Evolutionary conservation across 2,797 vertebrate genomes (phyloP), one percentile per base, ranked within the genome.

Genomic region (Otolemur crassicaudatus): DNA sequence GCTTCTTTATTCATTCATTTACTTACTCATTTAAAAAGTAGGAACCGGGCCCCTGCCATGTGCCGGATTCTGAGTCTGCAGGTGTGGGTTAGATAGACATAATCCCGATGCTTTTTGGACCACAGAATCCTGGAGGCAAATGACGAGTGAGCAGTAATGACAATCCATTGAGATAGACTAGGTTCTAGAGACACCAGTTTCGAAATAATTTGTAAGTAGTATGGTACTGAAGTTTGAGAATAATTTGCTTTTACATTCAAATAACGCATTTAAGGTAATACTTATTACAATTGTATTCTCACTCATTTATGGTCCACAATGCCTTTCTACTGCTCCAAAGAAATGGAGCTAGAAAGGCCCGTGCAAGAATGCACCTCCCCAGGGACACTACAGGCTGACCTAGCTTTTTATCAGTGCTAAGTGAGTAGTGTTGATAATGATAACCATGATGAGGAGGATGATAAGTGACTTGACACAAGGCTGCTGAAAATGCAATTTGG

Each of bases 221-320:
- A 7, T 31, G 7, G 60, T 86, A 49, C 43, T 61, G 4, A 90
- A 83, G 22, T 65, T 83, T 69, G 85, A 87, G 37, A 60, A 90
- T 20, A 69, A 90, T 72, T 90, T 87, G 53, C 49, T 25, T 85
- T 88, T 79, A 76, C 46, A 87, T 82, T 91, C 86, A 83, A 87
- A 58, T 79, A 17, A 76, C 75, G 5, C 58, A 40, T 80, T 67
- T 16, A 79, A 69, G 14, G 10, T 37, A 79, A 77, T 61, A 83
- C 11, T 80, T 92, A 37, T 43, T 40, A 77, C 56, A 65, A 75
- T 95, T 85, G 84, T 93, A 89, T 5, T 81, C 19, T 92, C 34
- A 69, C 60, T 85, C 49, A 40, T 90, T 87, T 87, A 37, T 7
- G 72, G 31, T 53, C 29, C 31, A 80, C 22, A 69, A 13, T 86